Conservation (phyloP, 1,140 invertebrate genomes). For the Drosophila subobscura region DNA sequence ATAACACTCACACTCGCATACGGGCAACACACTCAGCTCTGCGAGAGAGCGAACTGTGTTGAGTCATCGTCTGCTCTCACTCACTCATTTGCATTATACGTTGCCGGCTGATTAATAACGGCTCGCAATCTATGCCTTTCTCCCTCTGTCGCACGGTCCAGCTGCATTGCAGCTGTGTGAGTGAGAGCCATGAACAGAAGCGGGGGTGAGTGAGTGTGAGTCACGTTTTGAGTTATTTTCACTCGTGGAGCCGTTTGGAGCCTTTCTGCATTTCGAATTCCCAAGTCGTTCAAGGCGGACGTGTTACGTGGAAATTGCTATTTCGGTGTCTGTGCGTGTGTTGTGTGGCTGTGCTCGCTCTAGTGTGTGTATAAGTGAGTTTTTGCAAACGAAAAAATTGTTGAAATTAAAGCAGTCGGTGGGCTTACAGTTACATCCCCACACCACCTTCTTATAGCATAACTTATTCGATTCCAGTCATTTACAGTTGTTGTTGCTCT, state of each 20-base stretch:
- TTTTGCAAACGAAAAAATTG: constrained; percentile 52
- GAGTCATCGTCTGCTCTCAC: constrained; percentile 77
- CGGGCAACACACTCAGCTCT: constrained; percentile 19
- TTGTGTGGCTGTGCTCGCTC: constrained; percentile 41
- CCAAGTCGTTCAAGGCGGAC: constrained; percentile 69
- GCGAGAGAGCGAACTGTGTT: constrained; percentile 51
- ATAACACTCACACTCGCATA: constrained; percentile 54
- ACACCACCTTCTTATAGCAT: not conserved
- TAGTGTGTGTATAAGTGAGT: constrained; percentile 60
- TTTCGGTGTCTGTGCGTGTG: constrained; percentile 53
- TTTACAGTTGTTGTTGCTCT: not conserved
- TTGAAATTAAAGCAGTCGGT: constrained; percentile 44
- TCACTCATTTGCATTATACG: constrained; percentile 74
- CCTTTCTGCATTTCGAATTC: constrained; percentile 35
- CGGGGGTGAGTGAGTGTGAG: constrained; percentile 46
- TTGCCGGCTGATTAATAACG: constrained; percentile 71
- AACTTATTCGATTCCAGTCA: constrained; percentile 1
- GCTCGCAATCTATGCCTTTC: constrained; percentile 51
- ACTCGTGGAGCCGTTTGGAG: constrained; percentile 40
- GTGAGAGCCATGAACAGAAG: constrained; percentile 10
- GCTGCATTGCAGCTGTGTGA: constrained; percentile 31
- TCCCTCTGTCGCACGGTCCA: constrained; percentile 61
- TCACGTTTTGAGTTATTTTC: constrained; percentile 49
- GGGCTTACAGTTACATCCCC: constrained; percentile 41
- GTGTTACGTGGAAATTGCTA: constrained; percentile 50